These are phyloP conservation scores for Amblyjoppa proteus DNA, from an alignment of 2,888 invertebrate genomes.

Conservation along the genomic window DNA sequence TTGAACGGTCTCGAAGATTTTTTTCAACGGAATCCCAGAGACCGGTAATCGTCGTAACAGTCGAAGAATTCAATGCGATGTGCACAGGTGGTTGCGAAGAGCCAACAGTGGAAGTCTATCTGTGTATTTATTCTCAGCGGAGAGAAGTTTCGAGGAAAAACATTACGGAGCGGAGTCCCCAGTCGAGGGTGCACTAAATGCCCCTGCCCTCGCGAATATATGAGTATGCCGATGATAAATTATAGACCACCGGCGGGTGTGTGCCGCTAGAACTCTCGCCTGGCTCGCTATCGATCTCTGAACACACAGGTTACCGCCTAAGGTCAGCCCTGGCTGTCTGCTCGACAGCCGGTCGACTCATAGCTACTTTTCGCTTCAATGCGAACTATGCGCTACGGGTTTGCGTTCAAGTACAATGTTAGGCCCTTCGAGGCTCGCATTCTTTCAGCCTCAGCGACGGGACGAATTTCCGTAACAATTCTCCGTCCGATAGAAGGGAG, in stretches of 20 bases:
- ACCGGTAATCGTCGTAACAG: constrained; percentile 6
- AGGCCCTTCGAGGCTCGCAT: not conserved
- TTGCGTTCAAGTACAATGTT: constrained; percentile 10
- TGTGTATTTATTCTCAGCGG: constrained; percentile 41
- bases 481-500: too few species aligned
- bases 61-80: constrained; percentile 41
- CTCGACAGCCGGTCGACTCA: constrained; percentile 27
- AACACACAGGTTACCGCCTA: constrained; percentile 70
- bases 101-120: not conserved
- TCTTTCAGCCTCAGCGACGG: not conserved
- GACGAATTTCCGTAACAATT: not conserved
- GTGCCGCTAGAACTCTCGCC: constrained; percentile 30
- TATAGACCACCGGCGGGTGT: constrained; percentile 74
- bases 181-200: not conserved
- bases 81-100: constrained; percentile 62
- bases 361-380: not conserved
- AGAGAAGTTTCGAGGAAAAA: constrained; percentile 23
- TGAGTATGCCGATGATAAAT: constrained; percentile 80
- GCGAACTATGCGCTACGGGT: not conserved
- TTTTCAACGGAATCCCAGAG: not conserved
- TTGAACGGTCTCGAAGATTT: not conserved
- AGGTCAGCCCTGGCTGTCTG: constrained; percentile 75
- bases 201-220: constrained; percentile 23
- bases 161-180: constrained; percentile 22
- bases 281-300: constrained; percentile 78